Evolutionary conservation across 2,113 vertebrate genomes (phyloP).

Genomic region (Electrona antarctica): DNA sequence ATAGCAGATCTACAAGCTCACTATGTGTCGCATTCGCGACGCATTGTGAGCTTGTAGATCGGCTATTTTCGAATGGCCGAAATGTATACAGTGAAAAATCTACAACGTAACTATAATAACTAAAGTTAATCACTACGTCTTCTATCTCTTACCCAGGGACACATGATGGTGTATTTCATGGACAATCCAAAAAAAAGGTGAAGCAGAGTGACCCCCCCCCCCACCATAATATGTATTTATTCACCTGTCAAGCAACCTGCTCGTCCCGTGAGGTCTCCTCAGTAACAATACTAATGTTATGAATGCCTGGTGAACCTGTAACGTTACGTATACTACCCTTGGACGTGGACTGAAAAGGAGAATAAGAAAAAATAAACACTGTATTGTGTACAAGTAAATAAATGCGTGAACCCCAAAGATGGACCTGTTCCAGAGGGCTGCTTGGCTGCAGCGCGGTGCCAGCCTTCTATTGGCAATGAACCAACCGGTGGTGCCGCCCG

Average conservation of each 20-base stretch:
- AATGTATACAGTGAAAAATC: too few species aligned
- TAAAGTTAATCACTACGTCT: background rate
- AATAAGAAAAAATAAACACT: conserved; percentile 11
- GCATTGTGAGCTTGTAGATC: too few species aligned
- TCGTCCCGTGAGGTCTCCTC: conserved; percentile 57
- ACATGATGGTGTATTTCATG: conserved; percentile 40
- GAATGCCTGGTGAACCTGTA: conserved; percentile 65
- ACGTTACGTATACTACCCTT: conserved; percentile 9
- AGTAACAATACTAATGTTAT: conserved; percentile 72
- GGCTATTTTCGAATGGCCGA: too few species aligned
- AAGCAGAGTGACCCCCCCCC: conserved; percentile 45
- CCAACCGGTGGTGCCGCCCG: background rate
- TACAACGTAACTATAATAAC: too few species aligned
- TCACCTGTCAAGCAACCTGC: conserved; percentile 62
- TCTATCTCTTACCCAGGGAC: conserved; percentile 33
- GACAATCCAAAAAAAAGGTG: conserved; percentile 40
- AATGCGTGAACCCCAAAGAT: background rate
- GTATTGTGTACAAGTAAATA: conserved; percentile 8
- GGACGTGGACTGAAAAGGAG: conserved; percentile 20
- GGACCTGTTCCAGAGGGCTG: conserved; percentile 34
- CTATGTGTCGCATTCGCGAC: too few species aligned
- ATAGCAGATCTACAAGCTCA: too few species aligned
- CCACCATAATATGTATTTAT: conserved; percentile 60
- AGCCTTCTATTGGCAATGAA: conserved; percentile 16
- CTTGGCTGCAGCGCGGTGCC: conserved; percentile 10